A percentile compares a stretch with the other conserved stretches of the same genome.
Conservation (phyloP, 1,140 invertebrate genomes). For the Kradibia gibbosae region DNA sequence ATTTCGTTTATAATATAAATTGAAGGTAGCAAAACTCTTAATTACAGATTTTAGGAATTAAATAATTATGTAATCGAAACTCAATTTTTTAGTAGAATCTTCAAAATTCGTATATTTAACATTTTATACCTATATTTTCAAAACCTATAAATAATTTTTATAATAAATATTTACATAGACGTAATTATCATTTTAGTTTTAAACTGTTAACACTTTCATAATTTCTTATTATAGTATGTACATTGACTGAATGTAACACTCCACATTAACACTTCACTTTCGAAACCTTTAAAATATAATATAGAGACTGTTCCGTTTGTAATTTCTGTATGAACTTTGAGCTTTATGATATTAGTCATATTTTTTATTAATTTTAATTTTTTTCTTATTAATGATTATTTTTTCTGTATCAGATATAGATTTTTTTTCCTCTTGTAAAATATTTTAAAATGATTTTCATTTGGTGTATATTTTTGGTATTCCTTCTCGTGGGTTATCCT, state of each 20-base stretch:
- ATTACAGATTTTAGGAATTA: not conserved
- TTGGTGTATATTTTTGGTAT: not conserved
- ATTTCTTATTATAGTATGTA: constrained; percentile 8
- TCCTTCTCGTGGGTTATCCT: not conserved
- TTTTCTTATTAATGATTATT: not conserved
- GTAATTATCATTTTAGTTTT: constrained; percentile 9
- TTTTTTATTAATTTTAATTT: not conserved
- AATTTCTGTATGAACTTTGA: not conserved
- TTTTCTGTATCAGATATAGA: too few species aligned
- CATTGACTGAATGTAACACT: not conserved
- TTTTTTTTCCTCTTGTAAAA: not conserved
- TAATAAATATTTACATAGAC: constrained; percentile 3
- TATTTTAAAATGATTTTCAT: not conserved
- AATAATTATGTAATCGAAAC: not conserved
- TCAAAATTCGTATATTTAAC: not conserved
- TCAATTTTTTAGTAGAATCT: not conserved
- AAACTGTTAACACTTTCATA: constrained; percentile 16
- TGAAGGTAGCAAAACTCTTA: not conserved
- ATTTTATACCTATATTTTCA: not conserved
- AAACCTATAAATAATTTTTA: not conserved
- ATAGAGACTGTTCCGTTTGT: not conserved
- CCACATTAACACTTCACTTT: not conserved
- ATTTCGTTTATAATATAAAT: too few species aligned
- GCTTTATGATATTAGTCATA: not conserved
- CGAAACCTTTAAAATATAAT: constrained; percentile 6